Evolutionary conservation across 1,140 invertebrate species (phyloP).

Genomic region (Drosophila setifemur): DNA sequence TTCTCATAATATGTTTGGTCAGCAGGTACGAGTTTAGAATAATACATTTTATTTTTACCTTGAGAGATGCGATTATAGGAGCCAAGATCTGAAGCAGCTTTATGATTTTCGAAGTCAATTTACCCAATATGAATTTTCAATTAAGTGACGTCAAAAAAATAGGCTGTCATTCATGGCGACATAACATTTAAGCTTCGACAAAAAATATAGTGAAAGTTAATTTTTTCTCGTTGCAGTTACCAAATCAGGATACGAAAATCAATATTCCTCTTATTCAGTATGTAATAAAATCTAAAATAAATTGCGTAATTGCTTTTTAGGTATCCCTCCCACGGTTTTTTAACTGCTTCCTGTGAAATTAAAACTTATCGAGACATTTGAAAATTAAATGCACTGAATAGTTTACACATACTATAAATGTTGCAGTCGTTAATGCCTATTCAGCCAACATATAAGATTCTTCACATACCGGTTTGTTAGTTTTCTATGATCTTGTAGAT

Average conservation of each 20-base stretch:
- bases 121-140: no score
- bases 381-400: background rate
- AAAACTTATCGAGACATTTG: conserved; percentile 4
- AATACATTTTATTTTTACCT: no score
- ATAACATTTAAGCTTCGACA: conserved; percentile 7
- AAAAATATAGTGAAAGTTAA: background rate
- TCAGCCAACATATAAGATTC: background rate
- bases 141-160: background rate
- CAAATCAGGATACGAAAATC: background rate
- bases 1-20: background rate
- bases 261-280: background rate
- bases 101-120: no score
- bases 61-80: no score
- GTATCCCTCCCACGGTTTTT: background rate
- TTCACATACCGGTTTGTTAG: background rate
- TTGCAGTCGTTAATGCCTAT: background rate
- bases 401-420: background rate
- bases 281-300: background rate
- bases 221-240: no score
- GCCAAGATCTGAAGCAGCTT: no score
- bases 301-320: background rate
- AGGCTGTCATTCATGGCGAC: conserved; percentile 4
- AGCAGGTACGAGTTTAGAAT: no score
- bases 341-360: background rate
- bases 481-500: background rate